Base-by-base conservation (phyloP, 2,888 invertebrate genomes). In the Ochropacha duplaris region DNA sequence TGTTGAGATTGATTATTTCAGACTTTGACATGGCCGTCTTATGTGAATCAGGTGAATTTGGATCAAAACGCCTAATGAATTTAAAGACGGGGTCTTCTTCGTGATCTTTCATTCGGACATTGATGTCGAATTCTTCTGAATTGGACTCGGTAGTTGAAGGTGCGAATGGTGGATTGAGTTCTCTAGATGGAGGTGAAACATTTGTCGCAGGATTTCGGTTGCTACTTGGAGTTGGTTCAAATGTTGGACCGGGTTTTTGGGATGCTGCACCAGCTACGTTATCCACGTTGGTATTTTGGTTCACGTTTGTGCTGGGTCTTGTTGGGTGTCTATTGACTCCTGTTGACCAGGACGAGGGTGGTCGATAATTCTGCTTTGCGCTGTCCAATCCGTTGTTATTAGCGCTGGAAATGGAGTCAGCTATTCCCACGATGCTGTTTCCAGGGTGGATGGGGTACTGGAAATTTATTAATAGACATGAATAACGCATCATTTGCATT, bases 321-420 rank as follows among this genome's bases (percentile, higher is more conserved):
- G 16, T 51, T 28, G 26, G 28, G 11, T 52, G 52, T 52, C n/a
- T 52, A 19, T 19, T 51, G n/a, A 68, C 77, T 55, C 92, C 88
- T 0, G 93, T 94, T 0, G 94, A 94, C 94, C 94, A 94, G 57
- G 92, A 92, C 8, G 90, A 87, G 0, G 94, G 94, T 0, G 94
- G 88, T 26, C 92, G 84, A 71, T 93, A 94, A 61, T 86, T 88
- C 22, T 86, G 83, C 66, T 93, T 92, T 57, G 85, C 93, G 44
- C 86, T 84, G 61, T 88, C 90, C 5, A 91, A 68, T 16, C 85
- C 86, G 55, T 90, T 87, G 64, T 90, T 87, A 61, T 84, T 82
- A 11, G 79, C 77, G 51, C 82, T 86, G 1, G 83, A 79, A 26
- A 93, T 88, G 4, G 88, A 78, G 68, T 94, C 93, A 2, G 87